Percentiles rank a stretch among this genome's conserved stretches.
Evolutionary conservation across 2,113 vertebrate species (phyloP).

Genomic region (Uria aalge): DNA sequence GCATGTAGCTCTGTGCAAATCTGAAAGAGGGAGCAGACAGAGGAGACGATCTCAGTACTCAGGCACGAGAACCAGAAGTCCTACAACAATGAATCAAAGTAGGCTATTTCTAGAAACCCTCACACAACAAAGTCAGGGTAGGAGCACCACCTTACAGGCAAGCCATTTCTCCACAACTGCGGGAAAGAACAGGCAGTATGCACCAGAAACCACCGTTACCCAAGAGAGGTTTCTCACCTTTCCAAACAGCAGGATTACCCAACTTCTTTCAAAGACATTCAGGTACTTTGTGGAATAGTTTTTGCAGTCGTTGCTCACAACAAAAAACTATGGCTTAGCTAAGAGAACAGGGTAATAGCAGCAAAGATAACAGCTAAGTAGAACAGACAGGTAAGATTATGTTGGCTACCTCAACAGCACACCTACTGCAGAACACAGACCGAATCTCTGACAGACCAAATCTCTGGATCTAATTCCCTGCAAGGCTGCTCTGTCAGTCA

Average conservation of each 20-base stretch:
- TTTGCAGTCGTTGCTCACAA: neutral
- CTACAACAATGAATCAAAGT: rapidly evolving
- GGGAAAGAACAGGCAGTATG: neutral
- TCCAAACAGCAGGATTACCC: neutral
- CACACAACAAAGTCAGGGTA: no score
- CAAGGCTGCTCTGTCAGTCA: neutral
- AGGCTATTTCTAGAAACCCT: neutral
- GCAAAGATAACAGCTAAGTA: neutral
- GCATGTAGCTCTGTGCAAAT: neutral
- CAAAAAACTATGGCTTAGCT: neutral
- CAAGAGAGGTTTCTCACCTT: neutral
- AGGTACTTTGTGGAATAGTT: neutral
- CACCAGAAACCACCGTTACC: neutral
- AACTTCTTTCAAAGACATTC: neutral
- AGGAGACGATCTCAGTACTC: neutral
- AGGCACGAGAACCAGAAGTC: neutral
- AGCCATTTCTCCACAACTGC: neutral
- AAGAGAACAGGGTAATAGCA: neutral
- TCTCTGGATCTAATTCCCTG: neutral
- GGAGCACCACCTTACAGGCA: neutral
- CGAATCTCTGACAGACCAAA: neutral
- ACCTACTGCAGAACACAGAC: neutral
- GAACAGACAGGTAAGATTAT: neutral
- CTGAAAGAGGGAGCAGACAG: neutral
- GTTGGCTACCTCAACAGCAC: neutral